phyloP scores from a whole-genome alignment of 2,888 invertebrate species.

The Spialia ferax region DNA sequence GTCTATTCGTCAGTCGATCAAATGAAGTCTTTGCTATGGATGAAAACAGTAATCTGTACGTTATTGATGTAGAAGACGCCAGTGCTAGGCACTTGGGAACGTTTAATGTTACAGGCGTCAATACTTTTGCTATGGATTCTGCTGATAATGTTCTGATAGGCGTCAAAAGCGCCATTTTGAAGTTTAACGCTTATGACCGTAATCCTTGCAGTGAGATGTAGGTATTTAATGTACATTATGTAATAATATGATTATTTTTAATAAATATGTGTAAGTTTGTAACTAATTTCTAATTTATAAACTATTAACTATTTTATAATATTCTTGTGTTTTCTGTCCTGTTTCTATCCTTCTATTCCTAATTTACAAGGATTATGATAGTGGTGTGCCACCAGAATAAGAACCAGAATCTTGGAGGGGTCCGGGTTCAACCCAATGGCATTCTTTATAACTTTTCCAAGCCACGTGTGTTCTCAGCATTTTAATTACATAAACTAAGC shows the following conservation, averaged over 20 bases:
- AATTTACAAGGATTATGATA: too few species aligned
- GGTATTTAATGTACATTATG: constrained; percentile 37
- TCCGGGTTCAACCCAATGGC: too few species aligned
- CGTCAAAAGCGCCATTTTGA: constrained; percentile 67
- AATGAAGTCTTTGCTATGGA: constrained; percentile 78
- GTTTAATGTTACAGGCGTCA: constrained; percentile 69
- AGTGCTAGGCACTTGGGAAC: constrained; percentile 66
- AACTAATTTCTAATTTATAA: neutral
- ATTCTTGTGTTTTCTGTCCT: neutral
- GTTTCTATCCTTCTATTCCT: neutral
- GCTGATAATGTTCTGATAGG: constrained; percentile 76
- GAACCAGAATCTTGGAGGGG: too few species aligned
- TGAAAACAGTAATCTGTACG: constrained; percentile 71
- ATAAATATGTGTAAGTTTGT: constrained; percentile 1
- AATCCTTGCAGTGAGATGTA: constrained; percentile 68
- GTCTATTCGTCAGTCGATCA: constrained; percentile 71
- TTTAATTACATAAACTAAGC: too few species aligned
- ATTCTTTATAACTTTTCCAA: too few species aligned
- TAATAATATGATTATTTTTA: constrained; percentile 12
- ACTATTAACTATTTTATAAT: too few species aligned
- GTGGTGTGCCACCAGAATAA: too few species aligned
- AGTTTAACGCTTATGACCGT: constrained; percentile 66
- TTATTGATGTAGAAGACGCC: constrained; percentile 65
- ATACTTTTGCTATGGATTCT: constrained; percentile 75
- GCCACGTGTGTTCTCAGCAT: too few species aligned